Evolutionary conservation across 2,888 invertebrate genomes (phyloP), one percentile per base, ranked within the genome.

Genomic region (Netelia virgata): DNA sequence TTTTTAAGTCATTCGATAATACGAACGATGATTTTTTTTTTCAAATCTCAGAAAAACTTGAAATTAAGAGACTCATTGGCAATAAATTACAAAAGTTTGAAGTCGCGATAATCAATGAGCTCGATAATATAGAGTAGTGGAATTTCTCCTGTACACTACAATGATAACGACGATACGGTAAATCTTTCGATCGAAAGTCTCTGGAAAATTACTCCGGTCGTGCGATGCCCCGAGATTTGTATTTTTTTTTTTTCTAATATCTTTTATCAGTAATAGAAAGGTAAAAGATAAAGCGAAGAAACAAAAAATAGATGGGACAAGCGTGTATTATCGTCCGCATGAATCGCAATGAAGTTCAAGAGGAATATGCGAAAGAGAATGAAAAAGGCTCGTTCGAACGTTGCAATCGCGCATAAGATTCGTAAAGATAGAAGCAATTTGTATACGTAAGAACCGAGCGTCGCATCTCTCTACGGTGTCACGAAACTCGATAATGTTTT

Each of bases 391-490:
- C 20, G 10, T 59, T 47, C 5, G 3, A 3, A 36, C 10, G 18
- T 9, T 47, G 59, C 20, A 59, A 47, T 28, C 28, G 28, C 14
- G 14, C 14, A 20, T 72, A 55, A 20, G 59, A 61, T 47, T 28
- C n/a, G 23, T 59, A 23, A 59, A 61, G 23, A 16, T 47, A 20
- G 3, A 0, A 59, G 28, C 43, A 47, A 43, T 73, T 61, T n/a
- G n/a, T 73, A 9, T 47, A 23, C 47, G 47, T 41, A n/a, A n/a
- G 47, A 59, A 14, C 23, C 72, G 16, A 61, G 28, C 50, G 61
- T 74, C 36, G 5, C 61, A 18, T 43, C 18, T 43, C 18, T 9
- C 18, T 74, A 28, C 63, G n/a, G 23, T 36, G 28, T 18, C 50
- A 36, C 11, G 14, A 5, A 18, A 61, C 28, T 61, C 50, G 28